Evolutionary conservation across 2,888 invertebrate genomes (phyloP).

Genomic region (Syrphus vitripennis): DNA sequence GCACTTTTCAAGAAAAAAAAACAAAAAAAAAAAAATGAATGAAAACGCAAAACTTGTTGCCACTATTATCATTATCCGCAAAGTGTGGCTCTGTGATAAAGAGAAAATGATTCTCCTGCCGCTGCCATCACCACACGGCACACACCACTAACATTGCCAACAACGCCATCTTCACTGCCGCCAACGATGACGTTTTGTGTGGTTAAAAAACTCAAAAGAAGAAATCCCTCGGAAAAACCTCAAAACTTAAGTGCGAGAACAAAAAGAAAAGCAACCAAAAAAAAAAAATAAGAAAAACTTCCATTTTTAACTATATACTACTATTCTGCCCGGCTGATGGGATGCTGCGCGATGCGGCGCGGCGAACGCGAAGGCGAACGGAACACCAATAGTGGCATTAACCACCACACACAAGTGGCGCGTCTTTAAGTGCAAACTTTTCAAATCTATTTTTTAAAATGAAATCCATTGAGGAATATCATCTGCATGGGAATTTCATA

Average conservation of each 20-base stretch:
- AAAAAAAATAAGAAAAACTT: constrained; percentile 5
- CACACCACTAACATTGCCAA: not conserved
- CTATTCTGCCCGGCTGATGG: not conserved
- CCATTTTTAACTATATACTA: not conserved
- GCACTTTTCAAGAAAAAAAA: not conserved
- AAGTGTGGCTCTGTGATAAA: constrained; percentile 62
- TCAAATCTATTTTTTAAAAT: constrained; percentile 67
- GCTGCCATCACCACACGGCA: not conserved
- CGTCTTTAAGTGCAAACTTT: constrained; percentile 69
- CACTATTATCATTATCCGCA: constrained; percentile 64
- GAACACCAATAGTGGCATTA: constrained; percentile 26
- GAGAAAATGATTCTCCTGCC: constrained; percentile 33
- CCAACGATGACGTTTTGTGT: constrained; percentile 4
- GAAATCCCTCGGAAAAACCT: constrained; percentile 36
- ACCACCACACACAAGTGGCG: constrained; percentile 46
- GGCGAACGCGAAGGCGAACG: constrained; percentile 10
- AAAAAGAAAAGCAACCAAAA: not conserved
- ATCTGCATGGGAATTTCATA: constrained; percentile 70
- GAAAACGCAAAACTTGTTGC: constrained; percentile 63
- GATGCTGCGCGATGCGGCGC: not conserved
- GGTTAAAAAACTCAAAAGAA: constrained; percentile 27
- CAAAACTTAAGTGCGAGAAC: constrained; percentile 19
- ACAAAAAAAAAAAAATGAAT: not conserved
- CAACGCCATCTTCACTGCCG: no score
- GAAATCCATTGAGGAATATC: constrained; percentile 69